These are phyloP conservation scores for Ischnura elegans DNA, from an alignment of 2,888 invertebrate species.

Conservation along the genomic window DNA sequence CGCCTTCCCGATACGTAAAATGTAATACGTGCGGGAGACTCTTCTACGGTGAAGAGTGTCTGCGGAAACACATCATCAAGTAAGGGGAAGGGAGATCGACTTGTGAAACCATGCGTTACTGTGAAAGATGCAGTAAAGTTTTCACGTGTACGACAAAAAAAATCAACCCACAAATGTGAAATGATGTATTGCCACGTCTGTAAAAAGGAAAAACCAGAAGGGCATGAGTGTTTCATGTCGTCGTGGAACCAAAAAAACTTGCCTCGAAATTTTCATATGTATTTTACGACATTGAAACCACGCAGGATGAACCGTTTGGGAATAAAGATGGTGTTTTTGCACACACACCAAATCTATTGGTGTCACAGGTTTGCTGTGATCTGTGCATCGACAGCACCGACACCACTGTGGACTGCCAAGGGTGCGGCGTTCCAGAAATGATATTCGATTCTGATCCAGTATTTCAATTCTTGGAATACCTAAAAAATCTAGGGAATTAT, in stretches of 20 bases:
- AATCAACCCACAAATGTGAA: background rate
- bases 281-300: conserved; percentile 41
- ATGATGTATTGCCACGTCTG: conserved; percentile 4
- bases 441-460: background rate
- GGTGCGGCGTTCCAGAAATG: background rate
- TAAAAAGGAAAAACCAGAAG: background rate
- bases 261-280: background rate
- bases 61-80: background rate
- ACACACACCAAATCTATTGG: conserved; percentile 29
- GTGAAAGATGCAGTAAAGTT: no score
- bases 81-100: no score
- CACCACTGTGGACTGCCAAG: background rate
- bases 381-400: background rate
- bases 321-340: background rate
- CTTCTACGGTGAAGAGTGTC: background rate
- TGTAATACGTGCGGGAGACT: background rate
- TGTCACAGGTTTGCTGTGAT: conserved; percentile 3
- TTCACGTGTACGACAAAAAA: background rate
- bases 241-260: background rate
- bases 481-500: background rate
- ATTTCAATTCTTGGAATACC: background rate
- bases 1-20: background rate
- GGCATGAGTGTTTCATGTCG: background rate
- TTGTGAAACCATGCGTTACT: no score
- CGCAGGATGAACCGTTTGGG: background rate